Base-by-base conservation (phyloP, 2,888 invertebrate species). In the Xestia rhomboidea region DNA sequence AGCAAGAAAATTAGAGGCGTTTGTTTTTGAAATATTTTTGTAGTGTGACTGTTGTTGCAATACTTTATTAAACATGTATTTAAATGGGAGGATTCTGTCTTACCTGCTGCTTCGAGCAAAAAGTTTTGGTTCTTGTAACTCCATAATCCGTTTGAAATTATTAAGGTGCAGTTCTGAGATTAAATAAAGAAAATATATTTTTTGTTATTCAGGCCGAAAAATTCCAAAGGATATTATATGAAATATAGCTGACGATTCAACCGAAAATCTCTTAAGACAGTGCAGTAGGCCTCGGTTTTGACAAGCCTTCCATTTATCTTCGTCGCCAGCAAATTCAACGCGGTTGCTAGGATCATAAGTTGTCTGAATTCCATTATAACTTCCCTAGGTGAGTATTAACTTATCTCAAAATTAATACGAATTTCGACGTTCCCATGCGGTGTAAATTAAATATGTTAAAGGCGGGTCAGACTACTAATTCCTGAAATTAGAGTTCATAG, bases 401-500 rank as follows among this genome's bases (percentile, higher is more conserved):
- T 83, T 82, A 76, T 77, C 60, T 68, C 66, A 77, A 88, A 89
- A 90, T 90, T 89, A 90, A 90, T 88, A 84, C 80, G 88, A 89
- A 90, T 87, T 89, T 89, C 85, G 81, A 85, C 87, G 81, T 88
- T 85, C 82, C 85, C 77, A 76, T 77, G 79, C 78, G 76, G 84
- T 87, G 85, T 82, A 86, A 92, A 92, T 92, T 92, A 92, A 92
- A 91, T 91, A 92, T 92, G 85, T 90, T 88, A 88, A 91, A 89
- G 88, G 88, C 87, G 89, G 90, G 88, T 91, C 85, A 87, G 88
- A 88, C 88, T 92, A 93, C 92, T 93, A 93, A 94, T 93, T 93
- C 87, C 82, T 87, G 74, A 92, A 94, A 93, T 93, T 93, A 92
- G 90, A 93, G 90, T 93, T 92, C 91, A 93, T 94, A 93, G 93